A percentile compares a stretch with the other conserved stretches of the same genome.
Evolutionary conservation across 2,797 vertebrate genomes (phyloP).

Genomic region (Lates japonicus): DNA sequence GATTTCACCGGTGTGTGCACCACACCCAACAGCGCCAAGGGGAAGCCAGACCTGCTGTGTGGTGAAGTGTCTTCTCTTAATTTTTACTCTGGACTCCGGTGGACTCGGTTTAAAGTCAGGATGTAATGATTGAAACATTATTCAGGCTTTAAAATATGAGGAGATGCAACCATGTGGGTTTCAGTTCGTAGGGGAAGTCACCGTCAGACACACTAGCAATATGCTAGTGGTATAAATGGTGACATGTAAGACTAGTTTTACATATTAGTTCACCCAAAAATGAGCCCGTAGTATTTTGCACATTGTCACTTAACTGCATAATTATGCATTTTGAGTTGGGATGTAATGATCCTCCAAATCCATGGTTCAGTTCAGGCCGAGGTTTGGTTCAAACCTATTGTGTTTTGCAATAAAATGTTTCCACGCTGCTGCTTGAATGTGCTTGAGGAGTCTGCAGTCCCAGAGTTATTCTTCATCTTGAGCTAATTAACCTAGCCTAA

Average conservation of each 20-base stretch:
- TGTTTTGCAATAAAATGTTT: too few relatives aligned
- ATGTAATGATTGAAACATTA: background rate
- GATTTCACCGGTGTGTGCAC: slow-evolving; percentile 97
- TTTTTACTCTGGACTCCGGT: background rate
- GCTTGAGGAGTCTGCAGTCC: background rate
- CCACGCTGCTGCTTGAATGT: background rate
- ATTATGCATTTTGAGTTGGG: too few relatives aligned
- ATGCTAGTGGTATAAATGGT: too few relatives aligned
- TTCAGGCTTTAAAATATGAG: background rate
- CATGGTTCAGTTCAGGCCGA: too few relatives aligned
- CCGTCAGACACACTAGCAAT: background rate
- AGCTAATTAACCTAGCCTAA: background rate
- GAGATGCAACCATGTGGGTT: background rate
- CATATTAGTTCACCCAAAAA: too few relatives aligned
- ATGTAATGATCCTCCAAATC: too few relatives aligned
- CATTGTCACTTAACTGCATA: too few relatives aligned
- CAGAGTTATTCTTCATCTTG: background rate
- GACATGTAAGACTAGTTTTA: too few relatives aligned
- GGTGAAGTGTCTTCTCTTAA: slow-evolving; percentile 81
- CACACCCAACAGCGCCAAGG: slow-evolving; percentile 89
- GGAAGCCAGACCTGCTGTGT: slow-evolving; percentile 87
- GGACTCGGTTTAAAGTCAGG: background rate
- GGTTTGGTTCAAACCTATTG: too few relatives aligned
- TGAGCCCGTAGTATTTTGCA: too few relatives aligned
- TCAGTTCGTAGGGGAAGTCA: too few relatives aligned